Base-by-base conservation (phyloP, 2,888 invertebrate species). In the Cerastoderma edule region DNA sequence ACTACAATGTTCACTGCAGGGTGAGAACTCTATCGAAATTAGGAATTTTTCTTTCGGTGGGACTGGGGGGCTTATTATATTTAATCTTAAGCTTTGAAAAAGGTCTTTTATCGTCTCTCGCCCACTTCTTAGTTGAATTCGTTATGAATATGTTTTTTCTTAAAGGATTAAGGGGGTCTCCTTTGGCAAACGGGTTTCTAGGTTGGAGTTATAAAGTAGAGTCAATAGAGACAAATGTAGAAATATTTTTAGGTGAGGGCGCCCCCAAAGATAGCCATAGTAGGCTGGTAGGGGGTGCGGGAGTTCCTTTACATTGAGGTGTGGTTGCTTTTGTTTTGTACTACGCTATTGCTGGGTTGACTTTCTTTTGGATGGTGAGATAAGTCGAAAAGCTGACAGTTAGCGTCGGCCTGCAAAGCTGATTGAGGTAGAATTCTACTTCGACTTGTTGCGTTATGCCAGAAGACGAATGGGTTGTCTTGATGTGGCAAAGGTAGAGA, bases 301-400 rank as follows among this genome's bases (percentile, higher is more conserved):
- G 57, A 1, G 32, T 19, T 0, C 19, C 19, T 2, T 2, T 32
- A 13, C 57, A 57, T 32, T 57, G 24, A 13, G 57, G 57, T 3
- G 57, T 32, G 0, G 32, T 32, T n/a, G 33, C n/a, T 0, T 57
- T 57, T 57, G 32, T 57, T 6, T 16, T 27, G n/a, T 57, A 57
- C n/a, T 57, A 57, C 33, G 32, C 22, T 10, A 13, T 32, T 5
- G 33, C 3, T 56, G 10, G 8, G 30, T 28, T 2, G 30, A 2
- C 30, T 27, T 27, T 28, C 19, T 1, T 3, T 2, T 22, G 10
- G 1, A 30, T 30, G 2, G 27, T 3, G 10, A 32, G 22, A 13
- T 4, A 32, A 22, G 57, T 57, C n/a, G n/a, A n/a, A n/a, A n/a
- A 57, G 57, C 57, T 57, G 32, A 57, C 33, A 13, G n/a, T 33